phyloP scores from a whole-genome alignment of 2,113 vertebrate species.

The Lagenorhynchus albirostris region DNA sequence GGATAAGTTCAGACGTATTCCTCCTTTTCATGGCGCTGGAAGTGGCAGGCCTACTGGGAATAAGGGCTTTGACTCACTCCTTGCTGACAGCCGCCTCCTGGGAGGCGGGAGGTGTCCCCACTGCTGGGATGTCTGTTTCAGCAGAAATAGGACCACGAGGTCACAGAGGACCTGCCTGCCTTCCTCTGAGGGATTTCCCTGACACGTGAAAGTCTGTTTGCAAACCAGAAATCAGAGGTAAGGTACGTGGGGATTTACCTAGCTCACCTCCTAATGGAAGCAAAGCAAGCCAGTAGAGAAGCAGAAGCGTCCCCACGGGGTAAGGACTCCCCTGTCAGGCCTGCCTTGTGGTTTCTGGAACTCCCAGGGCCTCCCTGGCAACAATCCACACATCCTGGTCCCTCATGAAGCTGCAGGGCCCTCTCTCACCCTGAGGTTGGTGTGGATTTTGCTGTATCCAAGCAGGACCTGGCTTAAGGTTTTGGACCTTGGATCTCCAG shows the following conservation, averaged over 20 bases:
- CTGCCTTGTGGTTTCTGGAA: not conserved
- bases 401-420: rapidly evolving
- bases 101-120: not conserved
- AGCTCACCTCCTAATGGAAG: not conserved
- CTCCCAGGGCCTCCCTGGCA: not conserved
- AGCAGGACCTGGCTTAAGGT: not conserved
- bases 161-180: not conserved
- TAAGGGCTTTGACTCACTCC: slow-evolving; percentile 9
- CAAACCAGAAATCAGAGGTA: not conserved
- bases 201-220: not conserved
- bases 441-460: rapidly evolving
- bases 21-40: not conserved
- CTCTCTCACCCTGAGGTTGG: rapidly evolving
- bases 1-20: not conserved
- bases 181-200: not conserved
- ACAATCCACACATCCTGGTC: too few species aligned
- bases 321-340: not conserved
- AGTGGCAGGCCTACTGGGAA: not conserved
- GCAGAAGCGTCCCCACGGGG: not conserved
- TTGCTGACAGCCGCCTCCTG: not conserved
- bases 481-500: not conserved
- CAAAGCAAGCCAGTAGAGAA: not conserved
- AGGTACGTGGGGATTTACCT: not conserved
- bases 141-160: not conserved
- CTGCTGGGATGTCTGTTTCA: not conserved